Evolutionary conservation across 1,140 invertebrate genomes (phyloP), one percentile per base, ranked within the genome.

Genomic region (Plodia interpunctella): DNA sequence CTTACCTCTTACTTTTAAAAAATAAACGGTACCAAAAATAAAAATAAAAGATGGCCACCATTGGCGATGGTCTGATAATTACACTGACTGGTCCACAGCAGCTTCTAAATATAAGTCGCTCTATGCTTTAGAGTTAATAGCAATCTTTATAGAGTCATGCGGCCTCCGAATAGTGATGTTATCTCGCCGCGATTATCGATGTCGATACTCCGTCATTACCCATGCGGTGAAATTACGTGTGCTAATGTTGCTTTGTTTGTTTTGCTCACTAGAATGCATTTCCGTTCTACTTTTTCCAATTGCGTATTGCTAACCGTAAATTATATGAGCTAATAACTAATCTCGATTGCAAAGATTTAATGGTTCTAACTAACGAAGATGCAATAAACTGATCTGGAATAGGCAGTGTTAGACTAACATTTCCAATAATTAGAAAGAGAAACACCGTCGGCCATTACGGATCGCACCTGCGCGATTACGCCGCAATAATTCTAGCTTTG

Each of bases 71-170:
- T 68, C 67, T 66, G 74, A 73, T 83, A 83, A 83, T 83, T 81
- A 81, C 64, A 66, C 35, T 35, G 70, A 59, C 13, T 17, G 38
- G 38, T 44, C 38, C 69, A 78, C 76, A 76, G 76, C 80, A 83
- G 81, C 79, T 69, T 53, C 70, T 80, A 80, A 79, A 79, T 76
- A 82, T 78, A 77, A 80, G 70, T 66, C 70, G 71, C 71, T 55
- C 68, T 68, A 62, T 73, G 73, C 77, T 83, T 79, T 83, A 77
- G 70, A 83, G 68, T 80, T 88, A 88, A 87, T 88, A 83, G 76
- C 84, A 80, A 87, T 87, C 80, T 86, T 87, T 88, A 86, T 78
- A 80, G 71, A 68, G 77, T 76, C 83, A 79, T 80, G 76, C 80
- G 60, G 66, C 58, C 63, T 70, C 63, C 63, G 57, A 44, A 63